Evolutionary conservation across 1,140 invertebrate genomes (phyloP).

Genomic region (Rhyzopertha dominica): DNA sequence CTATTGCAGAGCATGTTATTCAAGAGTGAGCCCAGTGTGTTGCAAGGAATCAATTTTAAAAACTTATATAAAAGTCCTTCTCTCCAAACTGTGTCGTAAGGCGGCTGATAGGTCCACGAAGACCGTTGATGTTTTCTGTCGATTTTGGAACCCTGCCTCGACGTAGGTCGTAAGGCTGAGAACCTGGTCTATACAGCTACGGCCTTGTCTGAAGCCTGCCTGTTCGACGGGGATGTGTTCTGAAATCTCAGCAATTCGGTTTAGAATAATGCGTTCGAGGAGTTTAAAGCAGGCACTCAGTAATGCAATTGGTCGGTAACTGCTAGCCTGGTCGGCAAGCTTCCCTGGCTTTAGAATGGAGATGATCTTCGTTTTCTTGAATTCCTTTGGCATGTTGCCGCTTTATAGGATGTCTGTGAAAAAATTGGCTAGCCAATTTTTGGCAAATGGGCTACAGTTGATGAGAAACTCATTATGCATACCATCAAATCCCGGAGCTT

Average conservation of each 20-base stretch:
- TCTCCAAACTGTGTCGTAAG: slow-evolving; percentile 22
- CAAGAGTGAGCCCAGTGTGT: slow-evolving; percentile 6
- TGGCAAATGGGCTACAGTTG: slow-evolving; percentile 3
- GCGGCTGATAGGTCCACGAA: slow-evolving; percentile 16
- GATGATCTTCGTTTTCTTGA: slow-evolving; percentile 16
- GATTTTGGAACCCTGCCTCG: slow-evolving; percentile 9
- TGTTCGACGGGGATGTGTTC: slow-evolving; percentile 11
- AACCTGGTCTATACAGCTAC: slow-evolving; percentile 9
- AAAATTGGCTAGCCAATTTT: slow-evolving; percentile 12
- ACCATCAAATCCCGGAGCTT: slow-evolving; percentile 13
- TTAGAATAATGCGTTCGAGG: slow-evolving; percentile 5
- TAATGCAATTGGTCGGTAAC: slow-evolving; percentile 10
- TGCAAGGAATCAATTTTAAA: slow-evolving; percentile 15
- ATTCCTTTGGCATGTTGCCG: slow-evolving; percentile 10
- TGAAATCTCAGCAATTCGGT: slow-evolving; percentile 5
- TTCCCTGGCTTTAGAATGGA: slow-evolving; percentile 21
- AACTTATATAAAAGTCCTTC: slow-evolving; percentile 18
- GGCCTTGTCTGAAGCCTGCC: slow-evolving; percentile 15
- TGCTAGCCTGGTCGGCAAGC: slow-evolving; percentile 8
- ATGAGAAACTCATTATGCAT: slow-evolving; percentile 15
- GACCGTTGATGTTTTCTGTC: slow-evolving; percentile 6
- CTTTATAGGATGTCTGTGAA: slow-evolving; percentile 13
- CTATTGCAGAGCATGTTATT: slow-evolving; percentile 16
- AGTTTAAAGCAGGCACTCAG: slow-evolving; percentile 13
- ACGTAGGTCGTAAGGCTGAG: slow-evolving; percentile 10